Base-by-base conservation (phyloP, 2,113 vertebrate genomes). In the Thermophis baileyi region DNA sequence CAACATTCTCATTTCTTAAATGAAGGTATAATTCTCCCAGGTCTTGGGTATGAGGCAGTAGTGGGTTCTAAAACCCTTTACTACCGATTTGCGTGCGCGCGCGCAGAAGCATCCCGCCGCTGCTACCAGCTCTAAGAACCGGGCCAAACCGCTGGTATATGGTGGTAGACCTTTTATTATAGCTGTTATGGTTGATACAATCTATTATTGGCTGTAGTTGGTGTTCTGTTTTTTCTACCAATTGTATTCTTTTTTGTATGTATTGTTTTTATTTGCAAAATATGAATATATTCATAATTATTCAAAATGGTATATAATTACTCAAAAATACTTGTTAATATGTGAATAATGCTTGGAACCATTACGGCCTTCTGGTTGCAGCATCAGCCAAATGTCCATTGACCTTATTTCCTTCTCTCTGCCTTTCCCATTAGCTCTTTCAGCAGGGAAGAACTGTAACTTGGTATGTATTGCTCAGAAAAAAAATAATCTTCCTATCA, bases 261-360 rank as follows among this genome's bases (percentile, higher is more conserved):
- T 74, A 20, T 81, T 35, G 2, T 40, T 81, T 81, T 40, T 40
- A 74, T 7, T 20, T 74, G n/a, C 7, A 81, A 81, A 81, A 44
- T 40, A 40, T 81, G 35, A 40, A 81, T 40, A 6, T 69, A 69
- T n/a, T 16, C 63, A 69, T 63, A 63, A 63, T 63, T n/a, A 63
- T 6, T 69, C 12, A 69, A 69, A 69, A 69, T 69, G 14, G 7
- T 81, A 44, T 20, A 40, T 22, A 81, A 40, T 22, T 44, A 4
- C 2, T 47, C 44, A 55, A 16, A 81, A 9, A 44, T 44, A 27
- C 22, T 51, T 60, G 14, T 0, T 50, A 12, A 88, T 69, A 22
- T 0, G 0, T 3, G 25, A 87, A 25, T 74, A 47, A 0, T 0
- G 14, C 0, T 1, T 49, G 51, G 74, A 3, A 24, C 81, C 3